Base-by-base conservation (phyloP, 2,797 vertebrate genomes). In the Orientallactaga sibirica region DNA sequence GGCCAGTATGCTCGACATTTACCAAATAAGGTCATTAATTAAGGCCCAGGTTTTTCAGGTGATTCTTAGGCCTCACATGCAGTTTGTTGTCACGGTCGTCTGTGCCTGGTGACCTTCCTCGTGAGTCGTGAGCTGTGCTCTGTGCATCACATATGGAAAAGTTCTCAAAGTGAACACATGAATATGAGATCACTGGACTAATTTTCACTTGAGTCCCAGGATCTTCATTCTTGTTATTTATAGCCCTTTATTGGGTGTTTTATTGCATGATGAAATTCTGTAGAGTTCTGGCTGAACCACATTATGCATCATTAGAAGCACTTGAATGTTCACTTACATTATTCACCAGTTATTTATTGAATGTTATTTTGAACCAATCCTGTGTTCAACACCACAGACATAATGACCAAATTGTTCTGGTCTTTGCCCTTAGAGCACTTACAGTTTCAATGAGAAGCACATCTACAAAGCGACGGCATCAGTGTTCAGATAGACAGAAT, bases 221-320 rank as follows among this genome's bases (percentile, higher is more conserved):
- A 71, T 92, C 94, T 94, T 82, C 80, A 67, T 93, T 95, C 79
- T 70, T 90, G 70, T 83, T 90, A 96, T 96, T 96, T 94, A 95
- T 78, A 75, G 43, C 18, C 27, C 33, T 87, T 87, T 87, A 82
- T 24, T 87, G 41, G 25, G 41, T 93, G 19, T 82, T 91, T 89
- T 76, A 91, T 73, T 93, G 24, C 58, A 91, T 94, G 88, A 64
- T 79, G 92, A 90, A 95, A 96, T 95, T 84, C 78, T 67, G 18
- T 88, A 52, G 27, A 18, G 25, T 90, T 81, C 70, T 91, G 66
- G 67, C 58, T 81, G 22, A 80, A 80, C 55, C 33, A 79, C 73
- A 75, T 79, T 78, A 62, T 71, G 58, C 16, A 81, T 66, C 86
- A 86, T 94, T 92, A 87, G 87, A 92, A 94, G 15, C 70, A 89